Evolutionary conservation across 2,888 invertebrate species (phyloP), one percentile per base, ranked within the genome.

Genomic region (Cryptophagus acutangulus): DNA sequence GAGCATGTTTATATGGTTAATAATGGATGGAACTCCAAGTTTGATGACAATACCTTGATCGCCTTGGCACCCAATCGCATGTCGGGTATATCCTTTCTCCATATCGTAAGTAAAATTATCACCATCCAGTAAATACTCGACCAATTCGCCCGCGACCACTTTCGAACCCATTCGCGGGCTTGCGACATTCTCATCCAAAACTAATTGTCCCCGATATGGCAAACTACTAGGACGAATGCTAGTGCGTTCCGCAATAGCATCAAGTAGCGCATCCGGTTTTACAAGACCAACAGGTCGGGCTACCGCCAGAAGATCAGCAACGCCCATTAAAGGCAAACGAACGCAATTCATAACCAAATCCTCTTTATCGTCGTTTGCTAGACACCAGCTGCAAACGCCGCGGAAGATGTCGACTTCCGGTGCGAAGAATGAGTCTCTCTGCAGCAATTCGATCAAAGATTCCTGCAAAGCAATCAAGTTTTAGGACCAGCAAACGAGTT

Each of bases 331-430:
- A 2, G 92, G 87, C 50, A 97, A 74, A 14, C 97, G 82, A 2
- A 84, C 81, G 57, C 77, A 77, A 41, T 76, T 77, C 43, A 84
- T 67, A 1, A 63, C 67, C 35, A 59, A 47, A 54, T 67, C 67
- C 41, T 65, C 54, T 14, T 46, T 50, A 43, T 68, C 69, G 18
- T 81, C 79, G 72, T 94, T 93, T 17, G 81, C 79, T 52, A 79
- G 81, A 54, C 87, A 84, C 96, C 96, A 97, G 41, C 75, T 77
- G 65, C 82, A 79, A 0, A 96, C 88, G 0, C 92, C 89, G 57
- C 81, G 77, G 72, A 99, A 99, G 51, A 99, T 95, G 58, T 94
- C 87, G 25, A 91, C 89, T 71, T 99, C 99, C 1, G 87, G 84
- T 0, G 93, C 95, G 73, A 89, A 97, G 73, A 99, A 97, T 4